Base-by-base conservation (phyloP, 1,140 invertebrate genomes). In the Eueides isabella region DNA sequence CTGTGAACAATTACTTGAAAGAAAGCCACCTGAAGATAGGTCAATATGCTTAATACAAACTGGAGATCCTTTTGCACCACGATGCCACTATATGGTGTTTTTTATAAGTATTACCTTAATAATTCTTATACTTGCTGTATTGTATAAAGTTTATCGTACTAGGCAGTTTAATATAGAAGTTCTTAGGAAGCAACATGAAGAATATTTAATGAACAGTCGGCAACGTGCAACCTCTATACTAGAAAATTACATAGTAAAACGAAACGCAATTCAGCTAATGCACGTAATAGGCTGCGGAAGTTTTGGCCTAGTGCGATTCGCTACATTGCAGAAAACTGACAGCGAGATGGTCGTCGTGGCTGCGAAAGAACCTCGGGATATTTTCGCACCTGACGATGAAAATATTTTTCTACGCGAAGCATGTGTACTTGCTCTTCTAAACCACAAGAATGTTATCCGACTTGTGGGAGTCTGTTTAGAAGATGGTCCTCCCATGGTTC, bases 321-420 rank as follows among this genome's bases (percentile, higher is more conserved):
- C 81, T n/a, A 77, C 77, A 64, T 69, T 85, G 14, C 75, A 63
- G 6, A 74, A 71, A 29, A 71, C 69, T 19, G 67, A 68, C n/a
- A 30, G 65, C 11, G 65, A 65, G n/a, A 74, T 75, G n/a, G 33
- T 75, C 16, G 33, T 77, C 1, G 80, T 84, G 1, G 82, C 83
- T 6, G 83, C 98, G 7, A 97, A 99, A 2, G 98, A 98, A 92
- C 98, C 98, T 0, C 92, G 98, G 0, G 98, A 98, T 89, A 89
- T 95, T 7, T 96, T 73, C 33, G 96, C 1, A 96, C 96, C n/a
- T 95, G 95, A 1, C 95, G 96, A 98, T 84, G 98, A 98, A 86
- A 90, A 98, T n/a, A 97, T 98, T 87, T 98, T 98, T 80, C 93
- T 99, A 19, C 96, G 96, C 66, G 98, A 99, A 88, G 98, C 98